Conservation (phyloP, 2,113 vertebrate species). For the Acinonyx jubatus region DNA sequence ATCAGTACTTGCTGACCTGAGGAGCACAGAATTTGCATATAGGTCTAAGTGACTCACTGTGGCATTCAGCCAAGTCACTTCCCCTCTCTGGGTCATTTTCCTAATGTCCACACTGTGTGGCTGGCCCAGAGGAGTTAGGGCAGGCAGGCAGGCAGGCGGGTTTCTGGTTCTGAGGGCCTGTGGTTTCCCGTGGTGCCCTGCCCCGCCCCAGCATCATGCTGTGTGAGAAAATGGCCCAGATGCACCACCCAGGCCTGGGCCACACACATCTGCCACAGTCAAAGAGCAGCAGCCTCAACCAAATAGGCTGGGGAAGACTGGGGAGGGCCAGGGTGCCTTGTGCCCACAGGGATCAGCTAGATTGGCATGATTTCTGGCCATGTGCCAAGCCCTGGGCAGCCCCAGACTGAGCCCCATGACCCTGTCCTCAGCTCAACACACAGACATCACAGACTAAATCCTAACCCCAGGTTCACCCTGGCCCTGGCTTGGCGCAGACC, state of each 20-base stretch:
- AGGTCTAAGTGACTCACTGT: conserved; percentile 59
- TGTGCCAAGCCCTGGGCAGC: not conserved
- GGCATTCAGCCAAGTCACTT: conserved; percentile 54
- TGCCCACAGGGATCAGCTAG: not conserved
- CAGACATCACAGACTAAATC: not conserved
- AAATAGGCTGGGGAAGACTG: rapidly evolving
- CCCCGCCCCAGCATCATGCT: not conserved
- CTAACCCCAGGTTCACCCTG: not conserved
- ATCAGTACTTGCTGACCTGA: not conserved
- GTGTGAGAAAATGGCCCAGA: not conserved
- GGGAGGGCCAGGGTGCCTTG: not conserved
- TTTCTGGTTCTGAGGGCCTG: not conserved
- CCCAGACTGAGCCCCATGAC: not conserved
- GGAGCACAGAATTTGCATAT: conserved; percentile 50
- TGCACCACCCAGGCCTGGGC: not conserved
- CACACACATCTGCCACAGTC: not conserved
- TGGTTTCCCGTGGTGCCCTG: not conserved
- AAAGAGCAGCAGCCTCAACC: rapidly evolving
- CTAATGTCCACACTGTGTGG: not conserved
- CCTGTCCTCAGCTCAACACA: not conserved
- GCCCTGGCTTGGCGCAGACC: not conserved
- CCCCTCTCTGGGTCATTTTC: conserved; percentile 52
- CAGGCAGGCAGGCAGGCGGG: not conserved
- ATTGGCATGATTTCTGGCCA: rapidly evolving
- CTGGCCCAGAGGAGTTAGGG: not conserved